phyloP scores from a whole-genome alignment of 2,797 vertebrate genomes.

The Bufotes viridis region DNA sequence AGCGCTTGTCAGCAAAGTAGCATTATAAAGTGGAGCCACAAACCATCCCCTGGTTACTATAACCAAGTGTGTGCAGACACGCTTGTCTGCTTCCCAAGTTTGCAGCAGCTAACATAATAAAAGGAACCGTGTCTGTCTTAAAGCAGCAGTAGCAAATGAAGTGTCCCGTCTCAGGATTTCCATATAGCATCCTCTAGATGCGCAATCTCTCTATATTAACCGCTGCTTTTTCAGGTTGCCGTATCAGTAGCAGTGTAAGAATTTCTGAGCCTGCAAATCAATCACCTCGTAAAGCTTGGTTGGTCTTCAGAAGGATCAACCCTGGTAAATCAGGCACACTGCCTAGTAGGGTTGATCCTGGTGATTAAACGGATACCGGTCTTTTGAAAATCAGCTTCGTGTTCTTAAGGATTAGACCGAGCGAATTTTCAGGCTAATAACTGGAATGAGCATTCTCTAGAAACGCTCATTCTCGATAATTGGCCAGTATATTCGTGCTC shows the following conservation, averaged over 20 bases:
- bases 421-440: no score
- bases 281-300: no score
- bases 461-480: no score
- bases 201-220: not conserved
- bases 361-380: no score
- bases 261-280: not conserved
- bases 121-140: not conserved
- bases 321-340: no score
- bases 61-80: slow-evolving; percentile 49
- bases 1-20: slow-evolving; percentile 37
- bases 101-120: slow-evolving; percentile 27
- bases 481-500: no score
- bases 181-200: not conserved
- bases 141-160: not conserved
- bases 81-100: slow-evolving; percentile 33
- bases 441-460: no score
- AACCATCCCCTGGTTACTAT: slow-evolving; percentile 54
- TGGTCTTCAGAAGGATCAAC: no score
- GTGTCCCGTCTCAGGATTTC: not conserved
- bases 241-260: not conserved
- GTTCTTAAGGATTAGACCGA: no score
- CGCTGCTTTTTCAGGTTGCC: not conserved
- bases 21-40: slow-evolving; percentile 48
- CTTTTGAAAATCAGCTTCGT: no score
- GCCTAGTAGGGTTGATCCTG: no score